phyloP scores from a whole-genome alignment of 2,888 invertebrate genomes.

The Rhogogaster chlorosoma region DNA sequence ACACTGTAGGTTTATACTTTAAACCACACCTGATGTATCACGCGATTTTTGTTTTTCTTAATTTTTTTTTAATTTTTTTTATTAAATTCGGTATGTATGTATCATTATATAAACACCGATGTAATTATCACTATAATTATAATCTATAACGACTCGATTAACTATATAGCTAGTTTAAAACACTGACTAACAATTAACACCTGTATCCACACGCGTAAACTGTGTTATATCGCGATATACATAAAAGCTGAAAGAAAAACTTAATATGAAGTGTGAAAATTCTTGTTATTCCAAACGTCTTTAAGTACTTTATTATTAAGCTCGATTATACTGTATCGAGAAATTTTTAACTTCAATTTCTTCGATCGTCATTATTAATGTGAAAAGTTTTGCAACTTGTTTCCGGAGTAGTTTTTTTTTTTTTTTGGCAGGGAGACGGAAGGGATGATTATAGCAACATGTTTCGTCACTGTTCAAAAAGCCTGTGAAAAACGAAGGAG shows the following conservation, averaged over 20 bases:
- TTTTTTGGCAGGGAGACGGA: background rate
- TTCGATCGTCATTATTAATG: background rate
- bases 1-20: background rate
- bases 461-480: background rate
- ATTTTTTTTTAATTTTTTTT: background rate
- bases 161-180: background rate
- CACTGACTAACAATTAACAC: background rate
- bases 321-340: background rate
- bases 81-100: background rate
- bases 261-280: too few relatives aligned
- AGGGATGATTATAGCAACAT: background rate
- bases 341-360: background rate
- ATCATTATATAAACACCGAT: background rate
- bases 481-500: background rate
- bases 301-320: background rate
- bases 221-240: background rate
- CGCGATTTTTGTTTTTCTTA: background rate
- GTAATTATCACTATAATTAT: background rate
- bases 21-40: background rate
- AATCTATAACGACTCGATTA: background rate
- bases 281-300: too few relatives aligned
- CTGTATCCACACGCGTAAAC: background rate
- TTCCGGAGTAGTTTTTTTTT: background rate
- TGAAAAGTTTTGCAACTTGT: background rate
- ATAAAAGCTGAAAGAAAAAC: too few relatives aligned